Base-by-base conservation (phyloP, 2,888 invertebrate species). In the Trileptium ribeirensis region DNA sequence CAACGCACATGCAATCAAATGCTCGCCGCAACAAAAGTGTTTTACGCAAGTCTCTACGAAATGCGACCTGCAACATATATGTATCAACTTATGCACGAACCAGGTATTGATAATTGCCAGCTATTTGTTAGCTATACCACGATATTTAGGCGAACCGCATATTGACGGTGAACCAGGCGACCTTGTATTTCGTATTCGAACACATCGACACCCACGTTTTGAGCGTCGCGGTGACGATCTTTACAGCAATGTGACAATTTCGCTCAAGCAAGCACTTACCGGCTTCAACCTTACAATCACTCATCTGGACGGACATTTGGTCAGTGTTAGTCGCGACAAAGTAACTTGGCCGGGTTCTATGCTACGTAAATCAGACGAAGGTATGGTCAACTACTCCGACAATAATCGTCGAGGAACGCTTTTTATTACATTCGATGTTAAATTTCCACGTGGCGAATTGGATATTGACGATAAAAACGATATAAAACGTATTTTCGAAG, bases 91-190 rank as follows among this genome's bases (percentile, higher is more conserved):
- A n/a, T n/a, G n/a, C n/a, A n/a, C n/a, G n/a, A n/a, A n/a, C n/a
- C n/a, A n/a, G n/a, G n/a, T n/a, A n/a, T n/a, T n/a, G n/a, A n/a
- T n/a, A n/a, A n/a, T n/a, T n/a, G n/a, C n/a, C n/a, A n/a, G n/a
- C n/a, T n/a, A n/a, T n/a, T n/a, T n/a, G n/a, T n/a, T n/a, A n/a
- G n/a, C n/a, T n/a, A n/a, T n/a, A n/a, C n/a, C n/a, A n/a, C n/a
- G n/a, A n/a, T n/a, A n/a, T n/a, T n/a, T n/a, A 80, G 91, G 98
- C 83, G 99, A 99, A 89, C 98, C 99, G 0, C 99, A 99, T 89
- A 92, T 97, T 86, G 99, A 99, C 89, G 99, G 99, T 15, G 98
- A 99, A 80, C 97, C 98, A 0, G 99, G 99, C n/a, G 98, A 99
- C 90, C 91, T 99, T 79, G 92, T 95, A 83, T 92, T 99, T 85